Conservation (phyloP, 2,888 invertebrate genomes). For the Drosophila atripex region DNA sequence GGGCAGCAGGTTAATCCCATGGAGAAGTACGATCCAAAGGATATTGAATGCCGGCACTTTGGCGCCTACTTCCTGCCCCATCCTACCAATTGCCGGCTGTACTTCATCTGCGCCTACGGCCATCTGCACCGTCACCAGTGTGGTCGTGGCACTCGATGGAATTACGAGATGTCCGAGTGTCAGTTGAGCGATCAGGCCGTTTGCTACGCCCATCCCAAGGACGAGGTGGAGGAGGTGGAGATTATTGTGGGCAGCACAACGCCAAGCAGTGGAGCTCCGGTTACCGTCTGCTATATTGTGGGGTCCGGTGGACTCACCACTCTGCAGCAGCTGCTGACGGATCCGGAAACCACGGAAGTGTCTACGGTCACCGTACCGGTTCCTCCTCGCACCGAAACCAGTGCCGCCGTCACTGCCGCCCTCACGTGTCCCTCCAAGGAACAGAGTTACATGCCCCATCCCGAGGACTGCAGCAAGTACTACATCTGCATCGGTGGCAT, state of each 20-base stretch:
- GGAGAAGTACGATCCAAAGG: constrained; percentile 71
- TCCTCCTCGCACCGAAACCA: constrained; percentile 41
- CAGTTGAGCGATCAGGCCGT: constrained; percentile 57
- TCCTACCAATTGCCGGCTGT: constrained; percentile 75
- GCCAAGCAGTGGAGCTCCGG: constrained; percentile 37
- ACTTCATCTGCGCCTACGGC: constrained; percentile 81
- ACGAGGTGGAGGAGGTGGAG: background rate
- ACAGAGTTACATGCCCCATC: constrained; percentile 78
- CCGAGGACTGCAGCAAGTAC: constrained; percentile 80
- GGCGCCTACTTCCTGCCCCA: constrained; percentile 82
- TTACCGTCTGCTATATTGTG: constrained; percentile 62
- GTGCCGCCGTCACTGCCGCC: constrained; percentile 5
- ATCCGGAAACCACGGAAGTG: constrained; percentile 12
- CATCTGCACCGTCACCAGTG: constrained; percentile 80
- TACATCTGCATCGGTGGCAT: constrained; percentile 81
- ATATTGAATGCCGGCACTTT: constrained; percentile 78
- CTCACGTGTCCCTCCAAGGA: constrained; percentile 66
- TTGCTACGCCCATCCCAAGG: constrained; percentile 57
- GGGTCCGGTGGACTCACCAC: constrained; percentile 35
- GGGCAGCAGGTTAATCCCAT: constrained; percentile 69
- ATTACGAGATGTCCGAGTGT: constrained; percentile 73
- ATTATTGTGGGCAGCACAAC: constrained; percentile 7
- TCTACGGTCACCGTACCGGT: constrained; percentile 20
- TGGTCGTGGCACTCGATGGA: constrained; percentile 77
- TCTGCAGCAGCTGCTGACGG: constrained; percentile 8